phyloP scores from a whole-genome alignment of 2,888 invertebrate species.

The Clepsis dumicolana region DNA sequence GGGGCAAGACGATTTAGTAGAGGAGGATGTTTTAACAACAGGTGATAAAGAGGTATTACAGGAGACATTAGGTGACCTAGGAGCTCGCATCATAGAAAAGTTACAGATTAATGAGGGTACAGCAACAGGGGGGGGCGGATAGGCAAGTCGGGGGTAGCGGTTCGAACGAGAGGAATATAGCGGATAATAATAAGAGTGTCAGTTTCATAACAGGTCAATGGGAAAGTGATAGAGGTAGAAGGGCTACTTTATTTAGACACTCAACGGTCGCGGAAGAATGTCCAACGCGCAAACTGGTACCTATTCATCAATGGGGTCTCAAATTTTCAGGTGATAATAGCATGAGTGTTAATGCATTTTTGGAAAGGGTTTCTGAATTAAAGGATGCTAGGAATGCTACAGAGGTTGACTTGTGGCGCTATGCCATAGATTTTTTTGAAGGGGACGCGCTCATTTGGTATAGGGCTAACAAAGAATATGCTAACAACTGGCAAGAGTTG shows the following conservation, averaged over 20 bases:
- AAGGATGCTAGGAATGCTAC: constrained; percentile 6
- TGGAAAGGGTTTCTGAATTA: background rate
- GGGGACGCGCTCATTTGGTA: constrained; percentile 12
- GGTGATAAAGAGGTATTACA: background rate
- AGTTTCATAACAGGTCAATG: no score
- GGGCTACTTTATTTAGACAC: no score
- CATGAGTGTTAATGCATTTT: constrained; percentile 4
- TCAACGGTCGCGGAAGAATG: background rate
- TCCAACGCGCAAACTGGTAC: constrained; percentile 6
- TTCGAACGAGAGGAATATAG: no score
- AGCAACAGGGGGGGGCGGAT: no score
- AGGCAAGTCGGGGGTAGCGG: no score
- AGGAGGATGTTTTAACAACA: background rate
- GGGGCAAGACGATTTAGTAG: background rate
- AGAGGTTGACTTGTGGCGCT: background rate
- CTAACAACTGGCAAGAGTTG: background rate
- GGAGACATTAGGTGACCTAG: background rate
- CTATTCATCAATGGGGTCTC: constrained; percentile 3
- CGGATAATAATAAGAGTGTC: no score
- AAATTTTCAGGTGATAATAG: background rate
- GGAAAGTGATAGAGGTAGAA: no score
- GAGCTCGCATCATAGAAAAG: background rate
- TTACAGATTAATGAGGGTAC: background rate
- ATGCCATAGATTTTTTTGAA: constrained; percentile 10
- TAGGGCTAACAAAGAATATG: background rate